Percentiles rank a stretch among this genome's conserved stretches.
Conservation (phyloP, 2,113 vertebrate genomes). For the Polypterus bichir region DNA sequence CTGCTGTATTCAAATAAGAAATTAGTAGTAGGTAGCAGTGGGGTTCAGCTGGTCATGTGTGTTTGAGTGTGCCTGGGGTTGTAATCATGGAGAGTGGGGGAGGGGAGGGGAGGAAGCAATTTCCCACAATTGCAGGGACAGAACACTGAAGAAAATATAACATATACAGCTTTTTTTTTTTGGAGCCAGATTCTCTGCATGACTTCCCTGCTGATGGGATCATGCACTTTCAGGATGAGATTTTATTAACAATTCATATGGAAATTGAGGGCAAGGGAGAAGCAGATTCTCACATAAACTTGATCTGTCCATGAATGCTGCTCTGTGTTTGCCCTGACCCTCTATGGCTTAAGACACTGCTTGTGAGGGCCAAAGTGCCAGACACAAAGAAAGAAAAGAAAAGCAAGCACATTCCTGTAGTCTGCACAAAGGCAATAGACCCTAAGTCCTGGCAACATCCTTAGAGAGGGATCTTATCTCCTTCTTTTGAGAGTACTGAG, state of each 20-base stretch:
- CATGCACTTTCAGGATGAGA: constrained; percentile 68
- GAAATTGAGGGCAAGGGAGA: constrained; percentile 82
- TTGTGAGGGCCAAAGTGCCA: constrained; percentile 61
- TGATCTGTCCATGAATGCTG: constrained; percentile 93
- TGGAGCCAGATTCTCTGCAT: constrained; percentile 57
- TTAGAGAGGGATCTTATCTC: constrained; percentile 60
- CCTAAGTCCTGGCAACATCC: constrained; percentile 46
- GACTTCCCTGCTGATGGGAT: constrained; percentile 71
- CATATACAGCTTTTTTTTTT: constrained; percentile 64
- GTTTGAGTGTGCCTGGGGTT: constrained; percentile 18
- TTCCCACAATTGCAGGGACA: constrained; percentile 55
- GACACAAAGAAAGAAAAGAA: constrained; percentile 70
- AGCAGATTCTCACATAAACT: constrained; percentile 96
- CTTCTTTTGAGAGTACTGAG: constrained; percentile 39
- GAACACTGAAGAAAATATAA: constrained; percentile 32
- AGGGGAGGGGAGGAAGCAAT: constrained; percentile 35
- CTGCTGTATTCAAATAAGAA: too few species aligned
- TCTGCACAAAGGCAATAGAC: constrained; percentile 57
- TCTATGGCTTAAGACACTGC: constrained; percentile 70
- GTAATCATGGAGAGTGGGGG: constrained; percentile 10
- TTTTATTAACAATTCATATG: constrained; percentile 97
- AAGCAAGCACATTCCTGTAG: constrained; percentile 68
- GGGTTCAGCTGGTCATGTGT: constrained; percentile 30
- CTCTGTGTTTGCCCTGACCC: constrained; percentile 87
- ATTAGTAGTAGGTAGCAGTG: constrained; percentile 14